Conservation (phyloP, 2,888 invertebrate species). For the Erebia epiphron region DNA sequence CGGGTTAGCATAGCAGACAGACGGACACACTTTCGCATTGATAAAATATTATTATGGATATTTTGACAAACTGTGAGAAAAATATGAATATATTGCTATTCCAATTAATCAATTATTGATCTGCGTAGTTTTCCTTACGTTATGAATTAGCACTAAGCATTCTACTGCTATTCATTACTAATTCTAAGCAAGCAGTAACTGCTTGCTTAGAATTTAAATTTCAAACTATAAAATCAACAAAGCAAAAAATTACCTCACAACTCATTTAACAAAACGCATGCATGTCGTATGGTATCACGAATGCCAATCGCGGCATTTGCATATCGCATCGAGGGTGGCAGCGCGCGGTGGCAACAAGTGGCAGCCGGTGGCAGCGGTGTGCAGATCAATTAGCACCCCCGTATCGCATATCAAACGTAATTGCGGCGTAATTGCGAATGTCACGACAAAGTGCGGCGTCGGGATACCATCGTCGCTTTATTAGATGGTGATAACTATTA, state of each 20-base stretch:
- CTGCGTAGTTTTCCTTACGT: too few species aligned
- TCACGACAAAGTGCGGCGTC: neutral
- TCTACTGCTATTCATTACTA: too few species aligned
- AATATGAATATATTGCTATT: too few species aligned
- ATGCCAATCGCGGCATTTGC: slow-evolving; percentile 4
- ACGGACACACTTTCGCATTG: too few species aligned
- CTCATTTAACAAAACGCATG: neutral
- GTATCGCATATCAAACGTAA: slow-evolving; percentile 18
- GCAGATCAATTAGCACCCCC: slow-evolving; percentile 14
- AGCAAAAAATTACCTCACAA: neutral
- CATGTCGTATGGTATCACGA: neutral
- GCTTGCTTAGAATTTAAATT: too few species aligned
- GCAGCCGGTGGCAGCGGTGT: neutral
- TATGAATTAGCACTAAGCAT: too few species aligned
- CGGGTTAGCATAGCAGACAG: too few species aligned
- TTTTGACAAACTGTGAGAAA: too few species aligned
- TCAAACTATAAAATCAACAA: neutral
- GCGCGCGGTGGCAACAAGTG: neutral
- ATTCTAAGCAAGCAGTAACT: too few species aligned
- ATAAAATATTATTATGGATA: too few species aligned
- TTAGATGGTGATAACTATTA: too few species aligned
- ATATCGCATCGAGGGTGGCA: neutral
- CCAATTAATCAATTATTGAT: too few species aligned
- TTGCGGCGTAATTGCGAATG: neutral
- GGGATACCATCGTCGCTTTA: neutral